phyloP scores from a whole-genome alignment of 2,113 vertebrate genomes.

The Rallus limicola region DNA sequence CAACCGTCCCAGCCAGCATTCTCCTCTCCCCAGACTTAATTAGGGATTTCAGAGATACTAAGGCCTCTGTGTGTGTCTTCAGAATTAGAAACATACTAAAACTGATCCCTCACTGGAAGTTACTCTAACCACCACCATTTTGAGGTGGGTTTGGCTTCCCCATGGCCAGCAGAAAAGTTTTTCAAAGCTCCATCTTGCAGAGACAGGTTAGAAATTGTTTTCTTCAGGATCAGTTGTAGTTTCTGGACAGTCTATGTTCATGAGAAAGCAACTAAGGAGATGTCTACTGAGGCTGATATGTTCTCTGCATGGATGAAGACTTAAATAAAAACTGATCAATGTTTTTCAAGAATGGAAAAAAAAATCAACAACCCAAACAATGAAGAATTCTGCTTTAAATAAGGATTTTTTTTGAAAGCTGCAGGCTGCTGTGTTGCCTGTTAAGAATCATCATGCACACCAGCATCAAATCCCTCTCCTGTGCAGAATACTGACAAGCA shows the following conservation, averaged over 20 bases:
- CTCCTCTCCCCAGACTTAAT: background rate
- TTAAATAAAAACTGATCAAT: constrained; percentile 54
- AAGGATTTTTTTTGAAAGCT: background rate
- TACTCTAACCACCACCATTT: background rate
- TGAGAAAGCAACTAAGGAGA: constrained; percentile 11
- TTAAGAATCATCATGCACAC: background rate
- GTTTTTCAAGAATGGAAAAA: constrained; percentile 38
- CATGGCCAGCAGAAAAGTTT: background rate
- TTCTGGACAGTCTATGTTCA: background rate
- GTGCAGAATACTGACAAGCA: background rate
- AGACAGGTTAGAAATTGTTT: background rate
- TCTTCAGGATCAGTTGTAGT: background rate
- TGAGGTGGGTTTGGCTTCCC: background rate
- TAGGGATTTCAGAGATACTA: background rate
- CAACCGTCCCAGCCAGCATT: background rate
- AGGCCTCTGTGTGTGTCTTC: background rate
- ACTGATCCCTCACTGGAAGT: background rate
- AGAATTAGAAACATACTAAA: background rate
- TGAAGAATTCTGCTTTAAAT: background rate
- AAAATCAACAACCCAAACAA: constrained; percentile 5
- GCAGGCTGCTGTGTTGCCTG: background rate
- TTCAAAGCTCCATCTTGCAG: background rate
- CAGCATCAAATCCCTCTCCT: background rate
- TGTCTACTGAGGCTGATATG: background rate
- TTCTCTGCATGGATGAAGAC: constrained; percentile 16